Evolutionary conservation across 2,888 invertebrate genomes (phyloP), one percentile per base, ranked within the genome.

Genomic region (Trissolcus japonicus): DNA sequence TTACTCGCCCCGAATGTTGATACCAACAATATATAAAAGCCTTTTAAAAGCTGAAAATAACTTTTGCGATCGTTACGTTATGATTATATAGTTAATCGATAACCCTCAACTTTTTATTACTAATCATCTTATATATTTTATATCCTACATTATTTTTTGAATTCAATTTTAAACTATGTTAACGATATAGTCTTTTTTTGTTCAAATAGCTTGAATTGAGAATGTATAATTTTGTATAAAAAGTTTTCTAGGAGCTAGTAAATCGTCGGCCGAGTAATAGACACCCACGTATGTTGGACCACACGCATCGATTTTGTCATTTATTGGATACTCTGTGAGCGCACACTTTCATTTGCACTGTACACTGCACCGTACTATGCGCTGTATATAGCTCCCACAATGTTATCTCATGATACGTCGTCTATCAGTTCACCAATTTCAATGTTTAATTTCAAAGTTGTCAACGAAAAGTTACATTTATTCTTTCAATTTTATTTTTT

Each of bases 251-350:
- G 60, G 69, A 63, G 63, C 73, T 29, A 71, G 66, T 67, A 71
- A 74, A 71, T 67, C 56, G 65, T 55, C 56, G 68, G 60, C 71
- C 50, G 69, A 80, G 77, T 67, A 80, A 78, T 79, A 82, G 80
- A 83, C 88, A 83, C 87, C 86, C 86, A 85, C 88, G 86, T 86
- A 84, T 83, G 84, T 84, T 83, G 84, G 87, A 86, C 88, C 88
- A 88, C 88, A 88, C 88, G 87, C 87, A 86, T 85, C 77, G 87
- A 83, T 83, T 83, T 83, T 86, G 86, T 88, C 88, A 88, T 87
- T 88, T 88, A 87, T 87, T 85, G 86, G 85, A 86, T 86, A 85
- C 83, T 85, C 83, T 83, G 82, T 81, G 85, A 83, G 81, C 50
- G 62, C 86, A 85, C 84, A 85, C 35, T 35, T 35, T 35, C 35